phyloP scores from a whole-genome alignment of 64 coral and sea anemone genomes.

The Astreopora myriophthalma region DNA sequence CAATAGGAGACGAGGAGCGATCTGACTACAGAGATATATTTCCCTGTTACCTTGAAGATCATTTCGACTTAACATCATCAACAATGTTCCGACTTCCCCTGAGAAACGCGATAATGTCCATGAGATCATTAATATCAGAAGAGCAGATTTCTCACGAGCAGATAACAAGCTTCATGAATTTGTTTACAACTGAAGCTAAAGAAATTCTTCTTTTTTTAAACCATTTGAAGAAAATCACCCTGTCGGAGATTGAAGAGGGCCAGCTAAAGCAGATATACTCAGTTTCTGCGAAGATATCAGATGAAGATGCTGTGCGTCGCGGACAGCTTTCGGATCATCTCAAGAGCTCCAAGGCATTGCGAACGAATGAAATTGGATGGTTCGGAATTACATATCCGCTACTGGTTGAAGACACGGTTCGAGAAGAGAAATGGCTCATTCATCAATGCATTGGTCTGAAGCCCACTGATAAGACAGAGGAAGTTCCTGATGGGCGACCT shows the following conservation, averaged over 20 bases:
- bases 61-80: constrained; percentile 51
- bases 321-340: constrained; percentile 36
- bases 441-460: constrained; percentile 61
- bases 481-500: constrained; percentile 69
- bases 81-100: constrained; percentile 93
- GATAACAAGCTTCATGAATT: neutral
- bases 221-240: constrained; percentile 71
- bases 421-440: constrained; percentile 78
- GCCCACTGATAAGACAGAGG: neutral
- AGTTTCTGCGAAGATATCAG: constrained; percentile 55
- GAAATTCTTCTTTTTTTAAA: constrained; percentile 73
- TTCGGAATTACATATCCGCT: constrained; percentile 73
- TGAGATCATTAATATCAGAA: neutral
- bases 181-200: constrained; percentile 56
- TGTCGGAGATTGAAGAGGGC: constrained; percentile 44
- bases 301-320: constrained; percentile 48
- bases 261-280: constrained; percentile 43
- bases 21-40: constrained; percentile 8
- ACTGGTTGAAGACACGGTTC: constrained; percentile 31
- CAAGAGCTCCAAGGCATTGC: constrained; percentile 33
- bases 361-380: constrained; percentile 58
- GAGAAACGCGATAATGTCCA: neutral
- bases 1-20: neutral
- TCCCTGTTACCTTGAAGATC: constrained; percentile 35
- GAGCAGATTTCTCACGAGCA: neutral